phyloP scores from a whole-genome alignment of 2,888 invertebrate species.

The Pocota personata region DNA sequence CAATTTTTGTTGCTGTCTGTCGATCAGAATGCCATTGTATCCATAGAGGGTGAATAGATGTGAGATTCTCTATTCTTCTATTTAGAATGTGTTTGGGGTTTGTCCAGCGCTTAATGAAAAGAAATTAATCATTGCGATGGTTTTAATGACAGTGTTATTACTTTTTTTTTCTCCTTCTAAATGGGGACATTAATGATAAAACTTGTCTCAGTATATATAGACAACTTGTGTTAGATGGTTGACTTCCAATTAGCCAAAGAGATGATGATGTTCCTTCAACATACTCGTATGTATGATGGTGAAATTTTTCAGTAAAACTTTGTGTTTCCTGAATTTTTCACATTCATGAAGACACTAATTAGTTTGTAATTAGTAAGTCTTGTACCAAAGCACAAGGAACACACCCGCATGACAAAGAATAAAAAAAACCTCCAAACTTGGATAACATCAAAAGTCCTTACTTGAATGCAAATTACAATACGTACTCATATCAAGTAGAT shows the following conservation, averaged over 20 bases:
- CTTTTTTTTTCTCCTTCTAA: slow-evolving; percentile 8
- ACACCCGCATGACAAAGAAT: neutral
- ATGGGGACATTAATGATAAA: slow-evolving; percentile 34
- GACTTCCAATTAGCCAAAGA: slow-evolving; percentile 21
- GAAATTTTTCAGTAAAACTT: neutral
- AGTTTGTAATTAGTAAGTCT: slow-evolving; percentile 35
- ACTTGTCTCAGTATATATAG: neutral
- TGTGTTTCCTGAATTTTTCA: neutral
- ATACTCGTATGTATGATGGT: neutral
- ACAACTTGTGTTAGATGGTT: neutral
- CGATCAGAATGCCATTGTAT: slow-evolving; percentile 46
- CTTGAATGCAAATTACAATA: slow-evolving; percentile 58
- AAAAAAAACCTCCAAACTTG: slow-evolving; percentile 8
- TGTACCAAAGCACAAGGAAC: neutral
- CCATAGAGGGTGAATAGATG: neutral
- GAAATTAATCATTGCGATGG: slow-evolving; percentile 72
- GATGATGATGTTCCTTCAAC: neutral
- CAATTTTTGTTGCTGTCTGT: slow-evolving; percentile 64
- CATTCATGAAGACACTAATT: slow-evolving; percentile 18
- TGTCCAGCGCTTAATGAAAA: slow-evolving; percentile 67
- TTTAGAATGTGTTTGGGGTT: slow-evolving; percentile 3
- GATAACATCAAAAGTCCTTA: slow-evolving; percentile 47
- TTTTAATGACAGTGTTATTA: slow-evolving; percentile 69
- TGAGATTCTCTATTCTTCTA: neutral
- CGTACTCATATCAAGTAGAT: slow-evolving; percentile 55